Conservation (phyloP, 2,797 vertebrate species). For the Neopelma chrysocephalum region DNA sequence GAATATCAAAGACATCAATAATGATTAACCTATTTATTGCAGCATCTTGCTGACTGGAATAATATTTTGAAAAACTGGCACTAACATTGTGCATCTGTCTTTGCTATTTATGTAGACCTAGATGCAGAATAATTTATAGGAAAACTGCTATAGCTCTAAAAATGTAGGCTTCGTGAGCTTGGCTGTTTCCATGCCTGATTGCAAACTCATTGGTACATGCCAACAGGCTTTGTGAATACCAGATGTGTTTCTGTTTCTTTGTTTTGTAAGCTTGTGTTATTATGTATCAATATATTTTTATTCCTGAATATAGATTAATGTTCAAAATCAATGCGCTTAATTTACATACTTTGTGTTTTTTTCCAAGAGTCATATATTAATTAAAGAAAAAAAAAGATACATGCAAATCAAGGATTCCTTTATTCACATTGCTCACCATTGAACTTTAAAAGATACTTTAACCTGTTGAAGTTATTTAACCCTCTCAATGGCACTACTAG, state of each 20-base stretch:
- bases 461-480: background rate
- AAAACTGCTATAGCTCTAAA: background rate
- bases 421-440: background rate
- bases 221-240: background rate
- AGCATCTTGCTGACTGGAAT: conserved; percentile 27
- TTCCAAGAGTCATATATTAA: background rate
- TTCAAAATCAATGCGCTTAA: background rate
- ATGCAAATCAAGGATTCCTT: background rate
- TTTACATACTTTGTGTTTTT: background rate
- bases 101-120: conserved; percentile 44
- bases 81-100: conserved; percentile 41
- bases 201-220: background rate
- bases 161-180: background rate
- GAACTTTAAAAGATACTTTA: background rate
- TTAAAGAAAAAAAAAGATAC: background rate
- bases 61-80: conserved; percentile 38
- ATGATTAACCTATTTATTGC: conserved; percentile 64
- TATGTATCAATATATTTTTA: background rate
- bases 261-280: background rate
- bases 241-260: background rate
- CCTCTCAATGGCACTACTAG: background rate
- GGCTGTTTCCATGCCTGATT: background rate
- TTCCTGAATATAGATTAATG: background rate
- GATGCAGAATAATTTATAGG: conserved; percentile 1
- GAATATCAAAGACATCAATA: conserved; percentile 54